Percentiles rank a stretch among this genome's conserved stretches.
Conservation (phyloP, 2,888 invertebrate species). For the Sceliomorpha sp. region DNA sequence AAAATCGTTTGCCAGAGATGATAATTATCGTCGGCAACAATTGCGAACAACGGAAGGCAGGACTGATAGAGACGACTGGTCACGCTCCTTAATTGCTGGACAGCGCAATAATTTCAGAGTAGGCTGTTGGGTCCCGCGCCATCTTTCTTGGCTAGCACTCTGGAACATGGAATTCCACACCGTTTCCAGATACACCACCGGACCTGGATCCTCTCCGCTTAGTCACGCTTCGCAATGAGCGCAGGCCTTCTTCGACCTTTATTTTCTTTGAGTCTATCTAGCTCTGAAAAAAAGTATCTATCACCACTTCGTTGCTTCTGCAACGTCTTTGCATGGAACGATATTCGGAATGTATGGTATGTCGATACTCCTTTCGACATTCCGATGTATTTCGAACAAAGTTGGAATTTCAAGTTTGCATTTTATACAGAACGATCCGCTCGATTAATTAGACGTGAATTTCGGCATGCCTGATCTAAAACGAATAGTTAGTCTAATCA, state of each 20-base stretch:
- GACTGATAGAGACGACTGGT: conserved; percentile 62
- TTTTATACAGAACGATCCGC: too few relatives aligned
- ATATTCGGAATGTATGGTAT: too few relatives aligned
- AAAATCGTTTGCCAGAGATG: conserved; percentile 35
- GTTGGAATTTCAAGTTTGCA: too few relatives aligned
- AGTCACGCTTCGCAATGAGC: conserved; percentile 73
- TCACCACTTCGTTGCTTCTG: conserved; percentile 6
- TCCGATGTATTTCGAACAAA: too few relatives aligned
- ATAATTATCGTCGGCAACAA: conserved; percentile 48
- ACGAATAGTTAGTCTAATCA: too few relatives aligned
- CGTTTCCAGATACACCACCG: conserved; percentile 22
- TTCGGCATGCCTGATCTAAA: too few relatives aligned
- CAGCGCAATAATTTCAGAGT: conserved; percentile 65
- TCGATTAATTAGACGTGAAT: too few relatives aligned
- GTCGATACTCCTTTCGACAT: too few relatives aligned
- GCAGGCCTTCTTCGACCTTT: conserved; percentile 9
- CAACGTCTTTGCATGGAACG: conserved; percentile 5
- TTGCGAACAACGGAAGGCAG: conserved; percentile 34
- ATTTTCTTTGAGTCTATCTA: conserved; percentile 9
- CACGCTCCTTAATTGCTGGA: conserved; percentile 74
- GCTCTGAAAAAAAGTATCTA: conserved; percentile 7
- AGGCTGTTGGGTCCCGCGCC: conserved; percentile 41
- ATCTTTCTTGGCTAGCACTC: conserved; percentile 28
- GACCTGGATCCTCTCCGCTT: conserved; percentile 62
- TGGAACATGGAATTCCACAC: conserved; percentile 57